These are phyloP conservation scores for Pomatostomus ruficeps DNA, from an alignment of 2,113 vertebrate species.

Conservation along the genomic window DNA sequence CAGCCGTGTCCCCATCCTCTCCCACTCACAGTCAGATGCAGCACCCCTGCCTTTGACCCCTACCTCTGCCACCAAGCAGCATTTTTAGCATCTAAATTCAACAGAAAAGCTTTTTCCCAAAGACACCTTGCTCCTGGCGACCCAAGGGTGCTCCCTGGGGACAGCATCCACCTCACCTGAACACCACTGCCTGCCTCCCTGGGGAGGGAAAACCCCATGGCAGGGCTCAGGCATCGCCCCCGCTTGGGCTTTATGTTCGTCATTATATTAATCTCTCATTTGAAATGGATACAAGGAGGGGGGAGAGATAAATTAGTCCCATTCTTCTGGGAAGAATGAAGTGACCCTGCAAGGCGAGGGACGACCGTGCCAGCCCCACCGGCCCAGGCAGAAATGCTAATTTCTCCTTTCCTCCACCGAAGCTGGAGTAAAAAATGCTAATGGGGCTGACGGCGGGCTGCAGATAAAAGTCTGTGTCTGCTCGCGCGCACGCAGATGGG, in stretches of 20 bases:
- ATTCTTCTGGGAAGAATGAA: slow-evolving; percentile 62
- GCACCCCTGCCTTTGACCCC: neutral
- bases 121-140: neutral
- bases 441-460: slow-evolving; percentile 45
- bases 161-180: neutral
- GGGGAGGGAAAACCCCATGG: neutral
- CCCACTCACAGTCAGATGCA: rapidly evolving
- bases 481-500: slow-evolving; percentile 41
- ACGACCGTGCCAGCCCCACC: neutral
- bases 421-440: slow-evolving; percentile 57
- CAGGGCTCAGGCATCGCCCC: neutral
- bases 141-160: neutral
- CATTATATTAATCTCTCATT: slow-evolving; percentile 26
- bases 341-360: slow-evolving; percentile 35
- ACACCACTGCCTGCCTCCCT: rapidly evolving
- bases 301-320: slow-evolving; percentile 59
- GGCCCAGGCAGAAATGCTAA: slow-evolving; percentile 58
- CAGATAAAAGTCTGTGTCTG: slow-evolving; percentile 66
- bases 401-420: slow-evolving; percentile 47
- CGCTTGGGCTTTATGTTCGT: neutral
- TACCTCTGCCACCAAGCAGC: neutral
- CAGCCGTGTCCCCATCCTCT: rapidly evolving
- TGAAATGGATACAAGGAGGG: slow-evolving; percentile 25
- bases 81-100: neutral
- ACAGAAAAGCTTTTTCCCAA: neutral